Conservation (phyloP, 2,113 vertebrate species). For the Microcebus tavaratra region DNA sequence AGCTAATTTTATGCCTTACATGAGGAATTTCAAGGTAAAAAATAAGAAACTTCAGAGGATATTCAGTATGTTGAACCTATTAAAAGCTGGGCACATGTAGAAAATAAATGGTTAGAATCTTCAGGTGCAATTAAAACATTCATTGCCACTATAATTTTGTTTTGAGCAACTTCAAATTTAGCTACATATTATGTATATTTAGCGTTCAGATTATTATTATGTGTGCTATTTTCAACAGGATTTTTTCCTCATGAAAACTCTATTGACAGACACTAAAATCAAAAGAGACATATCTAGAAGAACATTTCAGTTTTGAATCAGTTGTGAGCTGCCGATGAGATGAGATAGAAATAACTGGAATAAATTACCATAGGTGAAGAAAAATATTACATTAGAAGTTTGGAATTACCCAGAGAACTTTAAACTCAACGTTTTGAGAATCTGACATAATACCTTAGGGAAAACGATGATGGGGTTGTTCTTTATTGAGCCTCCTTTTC, state of each 20-base stretch:
- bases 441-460: background rate
- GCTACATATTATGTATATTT: too few species aligned
- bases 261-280: constrained; percentile 59
- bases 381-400: constrained; percentile 68
- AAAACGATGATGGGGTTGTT: constrained; percentile 16
- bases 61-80: background rate
- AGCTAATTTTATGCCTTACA: background rate
- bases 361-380: constrained; percentile 63
- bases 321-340: constrained; percentile 44
- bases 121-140: constrained; percentile 21
- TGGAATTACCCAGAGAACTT: constrained; percentile 53
- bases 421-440: background rate
- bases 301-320: constrained; percentile 33
- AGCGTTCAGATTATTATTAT: constrained; percentile 33
- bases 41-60: background rate
- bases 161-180: constrained; percentile 23
- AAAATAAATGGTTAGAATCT: constrained; percentile 1
- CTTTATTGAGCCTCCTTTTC: constrained; percentile 38
- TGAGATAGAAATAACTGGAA: constrained; percentile 67
- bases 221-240: background rate
- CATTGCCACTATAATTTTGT: constrained; percentile 11
- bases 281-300: constrained; percentile 54
- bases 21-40: constrained; percentile 40
- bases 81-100: background rate
- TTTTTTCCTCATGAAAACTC: constrained; percentile 47